Evolutionary conservation across 2,797 vertebrate species (phyloP).

Genomic region (Malacoraja senta): DNA sequence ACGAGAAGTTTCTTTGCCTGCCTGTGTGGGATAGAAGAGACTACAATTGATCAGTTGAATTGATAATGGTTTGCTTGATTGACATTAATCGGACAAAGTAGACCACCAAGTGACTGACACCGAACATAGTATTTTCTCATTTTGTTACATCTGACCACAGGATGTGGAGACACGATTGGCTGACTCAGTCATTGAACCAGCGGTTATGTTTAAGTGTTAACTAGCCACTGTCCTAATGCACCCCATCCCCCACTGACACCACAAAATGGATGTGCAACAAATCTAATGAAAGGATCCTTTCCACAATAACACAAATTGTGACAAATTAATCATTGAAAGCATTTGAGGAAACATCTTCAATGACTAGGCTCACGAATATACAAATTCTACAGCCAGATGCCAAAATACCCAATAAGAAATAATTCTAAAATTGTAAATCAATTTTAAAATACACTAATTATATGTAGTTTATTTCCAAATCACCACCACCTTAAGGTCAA

Average conservation of each 20-base stretch:
- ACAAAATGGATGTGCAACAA: not conserved
- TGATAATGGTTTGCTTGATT: not conserved
- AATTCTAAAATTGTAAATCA: not conserved
- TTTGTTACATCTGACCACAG: not conserved
- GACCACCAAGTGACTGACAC: not conserved
- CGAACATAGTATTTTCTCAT: not conserved
- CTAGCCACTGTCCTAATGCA: not conserved
- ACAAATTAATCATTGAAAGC: not conserved
- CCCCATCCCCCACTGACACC: too few species aligned
- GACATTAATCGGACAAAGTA: not conserved
- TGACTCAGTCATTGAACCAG: not conserved
- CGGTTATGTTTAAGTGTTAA: not conserved
- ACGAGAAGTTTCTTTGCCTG: not conserved
- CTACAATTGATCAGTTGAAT: not conserved
- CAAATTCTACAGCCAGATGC: not conserved
- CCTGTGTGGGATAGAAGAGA: not conserved
- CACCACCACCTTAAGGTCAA: not conserved
- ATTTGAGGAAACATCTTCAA: not conserved
- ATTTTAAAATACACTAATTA: not conserved
- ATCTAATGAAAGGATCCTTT: not conserved
- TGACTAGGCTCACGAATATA: not conserved
- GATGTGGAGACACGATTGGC: not conserved
- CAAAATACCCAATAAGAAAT: too few species aligned
- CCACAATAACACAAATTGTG: not conserved
- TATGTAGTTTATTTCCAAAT: not conserved